Evolutionary conservation across 2,113 vertebrate species (phyloP).

Genomic region (Synchiropus splendidus): DNA sequence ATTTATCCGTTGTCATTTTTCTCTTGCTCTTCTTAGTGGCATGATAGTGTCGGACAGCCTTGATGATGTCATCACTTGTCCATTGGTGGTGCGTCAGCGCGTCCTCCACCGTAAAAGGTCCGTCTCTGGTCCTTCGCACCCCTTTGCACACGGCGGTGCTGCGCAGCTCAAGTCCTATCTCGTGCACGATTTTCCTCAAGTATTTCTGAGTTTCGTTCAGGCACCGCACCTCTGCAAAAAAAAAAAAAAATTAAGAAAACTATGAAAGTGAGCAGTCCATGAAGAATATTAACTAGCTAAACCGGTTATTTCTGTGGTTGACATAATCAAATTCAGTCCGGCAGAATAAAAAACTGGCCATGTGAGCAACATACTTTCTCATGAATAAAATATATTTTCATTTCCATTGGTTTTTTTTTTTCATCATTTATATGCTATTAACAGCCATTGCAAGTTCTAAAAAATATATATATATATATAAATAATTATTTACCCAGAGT

Average conservation of each 20-base stretch:
- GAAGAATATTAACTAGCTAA: too few relatives aligned
- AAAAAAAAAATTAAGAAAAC: background rate
- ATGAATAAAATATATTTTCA: too few relatives aligned
- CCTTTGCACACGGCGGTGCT: conserved; percentile 76
- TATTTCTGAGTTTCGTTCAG: conserved; percentile 87
- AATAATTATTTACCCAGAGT: conserved; percentile 71
- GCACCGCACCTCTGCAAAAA: conserved; percentile 78
- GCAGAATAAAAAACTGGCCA: too few relatives aligned
- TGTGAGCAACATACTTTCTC: too few relatives aligned
- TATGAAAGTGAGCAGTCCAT: too few relatives aligned
- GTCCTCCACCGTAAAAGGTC: conserved; percentile 71
- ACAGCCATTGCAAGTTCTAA: too few relatives aligned
- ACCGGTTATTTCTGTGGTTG: too few relatives aligned
- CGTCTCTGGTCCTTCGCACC: conserved; percentile 77
- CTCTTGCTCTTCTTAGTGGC: conserved; percentile 15
- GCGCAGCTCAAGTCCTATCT: conserved; percentile 85
- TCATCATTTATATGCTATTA: too few relatives aligned
- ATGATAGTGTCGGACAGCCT: conserved; percentile 51
- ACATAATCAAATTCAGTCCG: too few relatives aligned
- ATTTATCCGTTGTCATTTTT: too few relatives aligned
- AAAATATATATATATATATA: too few relatives aligned
- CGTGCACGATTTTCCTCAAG: conserved; percentile 80
- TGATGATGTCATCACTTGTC: conserved; percentile 65
- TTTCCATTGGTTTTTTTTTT: too few relatives aligned
- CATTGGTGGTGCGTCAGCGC: conserved; percentile 76